Evolutionary conservation across 2,797 vertebrate species (phyloP).

Genomic region (Alcedo quadribrachys): DNA sequence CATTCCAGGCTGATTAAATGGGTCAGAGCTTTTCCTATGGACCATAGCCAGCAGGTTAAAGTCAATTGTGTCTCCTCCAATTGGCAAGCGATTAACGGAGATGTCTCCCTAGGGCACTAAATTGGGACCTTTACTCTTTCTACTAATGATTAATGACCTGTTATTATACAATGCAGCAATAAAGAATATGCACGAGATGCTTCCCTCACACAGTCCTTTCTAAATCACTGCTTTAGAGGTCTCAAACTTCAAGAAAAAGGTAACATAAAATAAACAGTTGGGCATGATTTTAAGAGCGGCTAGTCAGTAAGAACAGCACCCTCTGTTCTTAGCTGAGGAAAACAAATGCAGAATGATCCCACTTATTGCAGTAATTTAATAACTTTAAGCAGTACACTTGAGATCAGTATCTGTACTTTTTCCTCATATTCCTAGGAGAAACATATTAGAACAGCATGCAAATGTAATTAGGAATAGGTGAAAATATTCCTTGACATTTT

Average conservation of each 20-base stretch:
- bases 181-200: constrained; percentile 11
- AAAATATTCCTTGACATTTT: not conserved
- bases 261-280: not conserved
- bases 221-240: constrained; percentile 1
- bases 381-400: not conserved
- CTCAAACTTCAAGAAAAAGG: not conserved
- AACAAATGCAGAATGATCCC: not conserved
- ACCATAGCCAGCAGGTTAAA: constrained; percentile 77
- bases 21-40: constrained; percentile 75
- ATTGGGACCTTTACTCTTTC: constrained; percentile 63
- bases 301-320: not conserved
- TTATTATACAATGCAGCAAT: constrained; percentile 33
- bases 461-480: not conserved
- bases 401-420: not conserved
- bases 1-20: constrained; percentile 79
- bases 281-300: not conserved
- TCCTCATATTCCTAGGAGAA: not conserved
- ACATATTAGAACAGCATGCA: not conserved
- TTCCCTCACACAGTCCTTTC: constrained; percentile 2
- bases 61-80: constrained; percentile 79
- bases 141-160: constrained; percentile 71
- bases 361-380: not conserved
- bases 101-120: constrained; percentile 52
- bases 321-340: not conserved
- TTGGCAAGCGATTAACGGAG: constrained; percentile 76